Percentiles rank a stretch among this genome's conserved stretches.
These are phyloP conservation scores for Andrena minutula DNA, from an alignment of 2,888 invertebrate species.

Conservation along the genomic window DNA sequence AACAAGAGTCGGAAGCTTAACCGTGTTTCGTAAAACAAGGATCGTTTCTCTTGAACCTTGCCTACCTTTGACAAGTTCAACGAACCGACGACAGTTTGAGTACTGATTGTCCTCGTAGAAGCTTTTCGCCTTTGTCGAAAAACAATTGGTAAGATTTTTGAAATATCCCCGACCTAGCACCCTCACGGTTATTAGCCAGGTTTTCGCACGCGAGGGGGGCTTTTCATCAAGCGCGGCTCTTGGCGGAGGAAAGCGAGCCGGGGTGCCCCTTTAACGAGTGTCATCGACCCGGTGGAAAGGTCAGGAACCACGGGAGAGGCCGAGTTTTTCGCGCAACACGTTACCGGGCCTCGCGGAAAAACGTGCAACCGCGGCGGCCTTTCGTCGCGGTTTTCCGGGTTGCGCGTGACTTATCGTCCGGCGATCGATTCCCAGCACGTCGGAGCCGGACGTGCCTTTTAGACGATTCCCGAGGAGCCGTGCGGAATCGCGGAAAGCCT, in stretches of 20 bases:
- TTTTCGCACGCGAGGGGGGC: background rate
- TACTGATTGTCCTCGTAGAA: too few relatives aligned
- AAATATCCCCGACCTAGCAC: too few relatives aligned
- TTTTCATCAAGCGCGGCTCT: background rate
- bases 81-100: too few relatives aligned
- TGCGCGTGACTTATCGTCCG: conserved; percentile 46
- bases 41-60: too few relatives aligned
- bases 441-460: conserved; percentile 19
- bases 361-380: conserved; percentile 6
- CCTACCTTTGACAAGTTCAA: too few relatives aligned
- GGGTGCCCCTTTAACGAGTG: conserved; percentile 59
- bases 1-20: too few relatives aligned
- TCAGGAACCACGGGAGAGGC: conserved; percentile 48
- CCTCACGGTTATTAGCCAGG: background rate
- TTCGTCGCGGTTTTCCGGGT: conserved; percentile 8
- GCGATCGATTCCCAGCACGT: conserved; percentile 16
- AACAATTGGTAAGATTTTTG: background rate
- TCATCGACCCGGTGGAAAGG: conserved; percentile 63
- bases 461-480: conserved; percentile 20
- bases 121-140: background rate
- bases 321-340: conserved; percentile 59
- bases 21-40: too few relatives aligned
- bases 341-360: conserved; percentile 29
- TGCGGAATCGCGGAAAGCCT: background rate
- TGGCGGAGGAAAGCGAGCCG: conserved; percentile 20